phyloP scores from a whole-genome alignment of 2,888 invertebrate genomes.

The Prosopocoilus inquinatus region DNA sequence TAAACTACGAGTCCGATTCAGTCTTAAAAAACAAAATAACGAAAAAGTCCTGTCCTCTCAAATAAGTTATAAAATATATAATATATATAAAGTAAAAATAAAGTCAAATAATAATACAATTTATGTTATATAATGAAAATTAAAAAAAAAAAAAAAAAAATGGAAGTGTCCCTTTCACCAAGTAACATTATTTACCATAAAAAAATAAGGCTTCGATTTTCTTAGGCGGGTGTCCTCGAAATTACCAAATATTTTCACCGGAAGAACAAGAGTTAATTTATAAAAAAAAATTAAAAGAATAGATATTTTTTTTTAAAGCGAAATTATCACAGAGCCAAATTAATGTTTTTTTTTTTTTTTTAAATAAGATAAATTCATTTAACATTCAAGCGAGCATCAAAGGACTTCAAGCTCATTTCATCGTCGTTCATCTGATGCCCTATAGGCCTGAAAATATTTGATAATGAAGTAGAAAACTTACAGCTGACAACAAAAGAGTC shows the following conservation, averaged over 20 bases:
- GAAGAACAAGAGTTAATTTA: slow-evolving; percentile 6
- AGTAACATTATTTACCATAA: slow-evolving; percentile 26
- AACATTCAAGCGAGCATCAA: too few relatives aligned
- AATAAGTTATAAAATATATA: slow-evolving; percentile 34
- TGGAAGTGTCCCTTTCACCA: slow-evolving; percentile 36
- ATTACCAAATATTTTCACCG: slow-evolving; percentile 19
- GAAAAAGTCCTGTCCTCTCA: slow-evolving; percentile 39
- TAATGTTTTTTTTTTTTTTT: not conserved
- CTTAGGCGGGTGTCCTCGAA: slow-evolving; percentile 19
- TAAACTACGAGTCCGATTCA: slow-evolving; percentile 36
- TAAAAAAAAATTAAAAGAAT: not conserved
- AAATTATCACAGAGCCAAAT: slow-evolving; percentile 40
- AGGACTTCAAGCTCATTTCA: not conserved
- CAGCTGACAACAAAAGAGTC: slow-evolving; percentile 10
- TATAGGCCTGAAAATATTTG: slow-evolving; percentile 14
- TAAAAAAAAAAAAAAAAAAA: too few relatives aligned
- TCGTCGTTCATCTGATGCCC: not conserved
- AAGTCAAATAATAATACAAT: slow-evolving; percentile 20
- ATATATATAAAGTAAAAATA: slow-evolving; percentile 20
- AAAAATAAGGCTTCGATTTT: slow-evolving; percentile 29
- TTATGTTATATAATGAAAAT: slow-evolving; percentile 25
- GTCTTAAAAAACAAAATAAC: slow-evolving; percentile 34
- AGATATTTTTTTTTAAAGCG: slow-evolving; percentile 33
- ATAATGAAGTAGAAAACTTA: slow-evolving; percentile 8
- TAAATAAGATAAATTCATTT: too few relatives aligned